Base-by-base conservation (phyloP, 2,888 invertebrate species). In the Leptopilina drosophilae region DNA sequence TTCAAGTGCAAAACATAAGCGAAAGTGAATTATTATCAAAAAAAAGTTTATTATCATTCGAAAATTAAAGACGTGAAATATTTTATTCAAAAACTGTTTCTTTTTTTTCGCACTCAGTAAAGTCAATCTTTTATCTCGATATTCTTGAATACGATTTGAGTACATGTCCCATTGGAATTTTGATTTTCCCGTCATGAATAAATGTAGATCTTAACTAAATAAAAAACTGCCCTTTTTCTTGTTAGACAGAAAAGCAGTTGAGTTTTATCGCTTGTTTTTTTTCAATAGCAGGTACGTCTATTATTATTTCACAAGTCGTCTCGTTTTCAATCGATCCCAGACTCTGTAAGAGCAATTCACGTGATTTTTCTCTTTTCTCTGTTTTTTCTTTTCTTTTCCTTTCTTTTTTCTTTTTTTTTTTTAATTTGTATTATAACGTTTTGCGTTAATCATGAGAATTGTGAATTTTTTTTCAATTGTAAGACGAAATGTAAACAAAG, bases 401-500 rank as follows among this genome's bases (percentile, higher is more conserved):
- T 73, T 33, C 33, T 12, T 33, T 33, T 5, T 3, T 33, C 3
- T 33, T 3, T 73, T 33, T 49, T 15, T 7, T 56, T 42, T 62
- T 53, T 33, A 49, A 64, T 49, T 64, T 49, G 11, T 49, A 33
- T 33, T 33, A 11, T 49, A 49, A 49, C 49, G 9, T 49, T 42
- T 42, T 42, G 33, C 76, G 69, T 77, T 79, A 77, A 67, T 81
- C 79, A 79, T 42, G 42, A 75, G 46, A 64, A 77, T 85, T 83
- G 83, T 82, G 84, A 87, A 87, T 86, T 87, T 85, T 85, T 33
- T 86, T 85, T 84, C 85, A 85, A 87, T 87, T 84, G 83, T 82
- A 26, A 79, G 77, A 77, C 69, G 42, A 59, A 73, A 73, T 56
- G 40, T 49, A 33, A n/a, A 56, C 56, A 73, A 73, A 40, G 56